Conservation (phyloP, 2,888 invertebrate genomes). For the Tridacna crocea region DNA sequence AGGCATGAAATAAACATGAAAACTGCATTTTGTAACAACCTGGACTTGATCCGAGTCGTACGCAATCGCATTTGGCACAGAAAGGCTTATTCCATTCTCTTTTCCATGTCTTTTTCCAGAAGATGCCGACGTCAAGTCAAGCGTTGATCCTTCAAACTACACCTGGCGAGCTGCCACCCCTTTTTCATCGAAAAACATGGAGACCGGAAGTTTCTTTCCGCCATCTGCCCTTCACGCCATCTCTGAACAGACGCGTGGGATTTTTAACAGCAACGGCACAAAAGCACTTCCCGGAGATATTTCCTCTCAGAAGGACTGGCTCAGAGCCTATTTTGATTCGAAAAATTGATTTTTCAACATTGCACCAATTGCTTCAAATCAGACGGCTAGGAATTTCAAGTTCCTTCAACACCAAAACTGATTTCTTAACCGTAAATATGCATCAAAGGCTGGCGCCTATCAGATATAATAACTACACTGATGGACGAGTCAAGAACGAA, state of each 20-base stretch:
- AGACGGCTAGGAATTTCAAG: not conserved
- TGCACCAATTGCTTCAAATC: not conserved
- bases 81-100: not conserved
- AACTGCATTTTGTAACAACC: not conserved
- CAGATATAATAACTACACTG: not conserved
- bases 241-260: not conserved
- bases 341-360: constrained; percentile 13
- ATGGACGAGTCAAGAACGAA: not conserved
- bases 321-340: constrained; percentile 1
- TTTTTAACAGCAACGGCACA: not conserved
- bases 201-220: constrained; percentile 16
- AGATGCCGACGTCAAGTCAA: constrained; percentile 74
- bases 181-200: constrained; percentile 38
- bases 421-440: not conserved
- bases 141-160: constrained; percentile 66
- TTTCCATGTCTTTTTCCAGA: not conserved
- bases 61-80: not conserved
- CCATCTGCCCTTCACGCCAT: constrained; percentile 2
- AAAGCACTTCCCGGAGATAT: not conserved
- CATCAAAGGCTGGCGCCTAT: constrained; percentile 11
- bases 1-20: too few relatives aligned
- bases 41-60: not conserved
- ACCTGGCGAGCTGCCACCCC: constrained; percentile 47
- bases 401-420: not conserved
- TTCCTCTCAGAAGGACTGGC: constrained; percentile 6